Percentiles rank a stretch among this genome's conserved stretches.
These are phyloP conservation scores for Silvanus unidentatus DNA, from an alignment of 2,888 invertebrate genomes.

Conservation along the genomic window DNA sequence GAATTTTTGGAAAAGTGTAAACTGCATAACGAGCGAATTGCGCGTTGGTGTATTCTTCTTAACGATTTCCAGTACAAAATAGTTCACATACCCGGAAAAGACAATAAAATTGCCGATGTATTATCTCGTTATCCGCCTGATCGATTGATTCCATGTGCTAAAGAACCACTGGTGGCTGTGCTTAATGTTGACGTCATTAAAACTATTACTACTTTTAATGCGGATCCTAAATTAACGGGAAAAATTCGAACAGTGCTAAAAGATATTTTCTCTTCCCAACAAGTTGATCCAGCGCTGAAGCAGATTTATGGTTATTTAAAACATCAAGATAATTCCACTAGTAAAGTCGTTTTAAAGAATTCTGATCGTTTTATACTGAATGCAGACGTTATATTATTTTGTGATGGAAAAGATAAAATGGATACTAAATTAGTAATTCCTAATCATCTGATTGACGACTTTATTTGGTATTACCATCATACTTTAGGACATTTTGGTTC, in stretches of 20 bases:
- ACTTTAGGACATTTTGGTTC: conserved; percentile 14
- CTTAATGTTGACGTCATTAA: too few species aligned
- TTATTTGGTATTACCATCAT: conserved; percentile 7
- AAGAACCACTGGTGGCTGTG: neutral
- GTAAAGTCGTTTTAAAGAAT: too few species aligned
- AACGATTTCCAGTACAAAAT: conserved; percentile 21
- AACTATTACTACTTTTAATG: too few species aligned
- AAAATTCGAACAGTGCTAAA: too few species aligned
- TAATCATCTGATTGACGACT: neutral
- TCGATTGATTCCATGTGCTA: neutral
- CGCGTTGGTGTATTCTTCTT: conserved; percentile 21
- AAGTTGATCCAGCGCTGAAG: too few species aligned
- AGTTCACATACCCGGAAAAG: conserved; percentile 20
- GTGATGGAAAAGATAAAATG: neutral
- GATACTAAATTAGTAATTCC: neutral
- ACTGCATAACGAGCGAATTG: conserved; percentile 15
- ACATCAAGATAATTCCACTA: too few species aligned
- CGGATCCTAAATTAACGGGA: too few species aligned
- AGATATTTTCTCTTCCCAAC: too few species aligned
- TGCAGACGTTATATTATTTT: too few species aligned
- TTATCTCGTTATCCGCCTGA: conserved; percentile 11
- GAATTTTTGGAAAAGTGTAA: conserved; percentile 1
- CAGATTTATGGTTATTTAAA: too few species aligned
- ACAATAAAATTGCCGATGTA: conserved; percentile 20
- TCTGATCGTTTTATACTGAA: too few species aligned